These are phyloP conservation scores for Archilochus colubris DNA, from an alignment of 2,113 vertebrate species.

Conservation along the genomic window DNA sequence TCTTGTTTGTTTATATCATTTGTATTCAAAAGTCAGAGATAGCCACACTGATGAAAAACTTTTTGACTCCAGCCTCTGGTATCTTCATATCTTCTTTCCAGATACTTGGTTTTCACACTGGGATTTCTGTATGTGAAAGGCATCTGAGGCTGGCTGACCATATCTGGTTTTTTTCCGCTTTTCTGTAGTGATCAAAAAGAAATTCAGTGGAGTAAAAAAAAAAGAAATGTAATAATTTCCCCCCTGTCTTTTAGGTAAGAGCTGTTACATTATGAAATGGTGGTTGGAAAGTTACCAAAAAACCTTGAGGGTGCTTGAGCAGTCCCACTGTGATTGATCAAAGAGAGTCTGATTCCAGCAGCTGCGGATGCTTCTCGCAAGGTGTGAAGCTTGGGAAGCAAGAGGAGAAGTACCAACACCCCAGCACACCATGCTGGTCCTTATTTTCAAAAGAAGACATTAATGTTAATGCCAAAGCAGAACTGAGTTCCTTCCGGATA, in stretches of 20 bases:
- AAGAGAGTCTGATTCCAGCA: not conserved
- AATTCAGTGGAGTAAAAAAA: not conserved
- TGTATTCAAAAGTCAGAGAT: not conserved
- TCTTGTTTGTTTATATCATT: not conserved
- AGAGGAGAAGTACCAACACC: not conserved
- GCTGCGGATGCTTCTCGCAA: not conserved
- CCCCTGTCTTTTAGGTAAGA: not conserved
- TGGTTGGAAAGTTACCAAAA: not conserved
- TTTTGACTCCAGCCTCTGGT: not conserved
- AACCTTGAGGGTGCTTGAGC: not conserved
- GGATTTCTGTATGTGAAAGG: not conserved
- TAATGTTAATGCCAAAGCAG: not conserved
- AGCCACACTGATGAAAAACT: not conserved
- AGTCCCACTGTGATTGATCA: not conserved
- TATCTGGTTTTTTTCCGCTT: not conserved
- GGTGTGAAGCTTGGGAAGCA: not conserved
- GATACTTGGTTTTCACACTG: not conserved
- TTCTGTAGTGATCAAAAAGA: not conserved
- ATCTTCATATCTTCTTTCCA: not conserved
- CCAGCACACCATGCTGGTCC: not conserved
- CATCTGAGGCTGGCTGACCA: not conserved
- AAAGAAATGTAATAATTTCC: not conserved
- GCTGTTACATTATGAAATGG: accelerated
- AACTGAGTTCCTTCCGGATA: not conserved
- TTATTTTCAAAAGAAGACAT: not conserved